phyloP scores from a whole-genome alignment of 2,888 invertebrate genomes.

The Drosophila paranaensis region DNA sequence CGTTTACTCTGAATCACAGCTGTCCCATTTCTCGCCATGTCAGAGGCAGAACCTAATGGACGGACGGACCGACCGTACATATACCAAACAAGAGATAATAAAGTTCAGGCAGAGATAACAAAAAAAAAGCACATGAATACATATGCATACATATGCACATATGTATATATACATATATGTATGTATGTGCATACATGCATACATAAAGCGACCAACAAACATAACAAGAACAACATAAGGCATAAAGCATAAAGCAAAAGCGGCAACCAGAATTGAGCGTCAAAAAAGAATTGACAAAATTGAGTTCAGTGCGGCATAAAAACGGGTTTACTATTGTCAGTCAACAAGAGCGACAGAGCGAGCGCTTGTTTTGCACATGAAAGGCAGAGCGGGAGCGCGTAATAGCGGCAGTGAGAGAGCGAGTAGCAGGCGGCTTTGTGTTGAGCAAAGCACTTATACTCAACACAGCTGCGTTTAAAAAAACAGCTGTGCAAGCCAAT shows the following conservation, averaged over 20 bases:
- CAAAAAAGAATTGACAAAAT: constrained; percentile 74
- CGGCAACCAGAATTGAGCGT: constrained; percentile 58
- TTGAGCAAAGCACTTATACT: constrained; percentile 16
- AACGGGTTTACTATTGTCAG: constrained; percentile 49
- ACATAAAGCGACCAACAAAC: constrained; percentile 41
- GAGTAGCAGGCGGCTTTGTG: constrained; percentile 20
- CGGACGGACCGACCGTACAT: constrained; percentile 37
- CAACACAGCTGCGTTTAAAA: constrained; percentile 38
- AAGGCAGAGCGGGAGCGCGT: constrained; percentile 11
- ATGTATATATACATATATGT: constrained; percentile 6
- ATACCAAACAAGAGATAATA: constrained; percentile 60
- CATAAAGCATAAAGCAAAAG: constrained; percentile 59
- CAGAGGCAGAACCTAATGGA: constrained; percentile 42
- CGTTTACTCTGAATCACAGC: constrained; percentile 50
- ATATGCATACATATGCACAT: neutral
- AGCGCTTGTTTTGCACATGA: constrained; percentile 19
- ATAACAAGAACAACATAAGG: constrained; percentile 33
- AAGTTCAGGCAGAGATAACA: constrained; percentile 64
- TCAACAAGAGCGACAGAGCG: constrained; percentile 22
- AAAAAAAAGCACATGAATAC: constrained; percentile 24
- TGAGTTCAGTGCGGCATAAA: constrained; percentile 63
- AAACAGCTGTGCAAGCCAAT: constrained; percentile 55
- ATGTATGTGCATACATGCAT: neutral
- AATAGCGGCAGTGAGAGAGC: constrained; percentile 3
- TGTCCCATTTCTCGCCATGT: constrained; percentile 64